phyloP scores from a whole-genome alignment of 2,888 invertebrate genomes.

The Auanema freiburgensis region DNA sequence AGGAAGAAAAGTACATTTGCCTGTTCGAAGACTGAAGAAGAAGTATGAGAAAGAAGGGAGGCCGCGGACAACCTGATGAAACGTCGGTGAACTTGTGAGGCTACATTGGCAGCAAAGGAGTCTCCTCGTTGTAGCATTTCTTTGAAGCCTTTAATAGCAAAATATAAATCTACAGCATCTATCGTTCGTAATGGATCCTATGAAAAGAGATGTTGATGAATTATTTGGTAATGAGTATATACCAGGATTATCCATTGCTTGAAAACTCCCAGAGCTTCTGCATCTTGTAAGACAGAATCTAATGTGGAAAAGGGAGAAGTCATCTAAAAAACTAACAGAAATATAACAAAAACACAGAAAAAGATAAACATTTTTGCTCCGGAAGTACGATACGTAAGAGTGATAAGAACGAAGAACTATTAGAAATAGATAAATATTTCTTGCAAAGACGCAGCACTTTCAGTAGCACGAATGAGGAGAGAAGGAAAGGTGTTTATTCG shows the following conservation, averaged over 20 bases:
- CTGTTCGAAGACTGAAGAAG: conserved; percentile 14
- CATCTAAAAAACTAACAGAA: neutral
- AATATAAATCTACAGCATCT: conserved; percentile 11
- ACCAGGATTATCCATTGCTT: conserved; percentile 16
- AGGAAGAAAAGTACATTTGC: conserved; percentile 15
- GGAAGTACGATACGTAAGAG: too few relatives aligned
- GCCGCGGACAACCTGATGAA: conserved; percentile 9
- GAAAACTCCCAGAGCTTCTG: conserved; percentile 11
- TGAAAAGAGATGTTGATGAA: neutral
- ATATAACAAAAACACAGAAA: neutral
- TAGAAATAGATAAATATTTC: neutral
- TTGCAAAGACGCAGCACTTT: neutral
- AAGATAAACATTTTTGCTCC: neutral
- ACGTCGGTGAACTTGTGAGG: conserved; percentile 12
- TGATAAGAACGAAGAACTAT: neutral
- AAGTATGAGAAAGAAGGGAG: neutral
- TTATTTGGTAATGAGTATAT: neutral
- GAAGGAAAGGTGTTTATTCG: too few relatives aligned
- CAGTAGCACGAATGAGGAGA: too few relatives aligned
- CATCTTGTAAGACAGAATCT: conserved; percentile 11
- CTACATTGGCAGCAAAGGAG: conserved; percentile 6
- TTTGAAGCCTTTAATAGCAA: conserved; percentile 17
- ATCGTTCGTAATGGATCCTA: conserved; percentile 8
- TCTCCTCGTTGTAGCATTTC: conserved; percentile 8
- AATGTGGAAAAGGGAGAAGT: conserved; percentile 10